Evolutionary conservation across 2,797 vertebrate genomes (phyloP), one percentile per base, ranked within the genome.

Genomic region (Melanotaenia boesemani): DNA sequence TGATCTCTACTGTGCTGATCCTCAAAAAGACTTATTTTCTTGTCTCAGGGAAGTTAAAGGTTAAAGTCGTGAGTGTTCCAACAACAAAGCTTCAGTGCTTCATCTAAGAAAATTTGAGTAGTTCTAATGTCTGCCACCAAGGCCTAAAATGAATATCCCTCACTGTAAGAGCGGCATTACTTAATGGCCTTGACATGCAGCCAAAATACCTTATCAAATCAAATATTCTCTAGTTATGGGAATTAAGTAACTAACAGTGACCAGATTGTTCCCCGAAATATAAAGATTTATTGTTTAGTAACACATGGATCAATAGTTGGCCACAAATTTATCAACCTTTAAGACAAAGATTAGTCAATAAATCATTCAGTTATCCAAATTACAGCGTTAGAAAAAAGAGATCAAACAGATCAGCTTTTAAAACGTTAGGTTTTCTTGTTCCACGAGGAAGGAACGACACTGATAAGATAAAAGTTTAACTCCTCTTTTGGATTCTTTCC

Each of bases 41-140:
- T 34, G 22, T 56, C 0, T 18, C 7, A 4, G 64, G 1, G 50
- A 68, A 67, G 61, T 72, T 65, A 73, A 24, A 73, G 62, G 62
- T 70, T 26, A 48, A 36, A 56, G 58, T 67, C 24, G 34, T 63
- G 26, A n/a, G 52, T 26, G 22, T 26, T 54, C 52, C 11, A 46
- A 22, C 24, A 20, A 22, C 6, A 30, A 16, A 30, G 24, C 22
- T 15, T 60, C 30, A 18, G 28, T 9, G 20, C 9, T 11, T 52
- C 20, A 0, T 26, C 4, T 13, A 10, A 12, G 11, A 24, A 54
- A 22, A 54, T 54, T 54, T 5, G 12, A 13, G 52, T 54, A 24
- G 11, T 11, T 54, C 52, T 24, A 24, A 15, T 26, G 2, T 24
- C 12, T 55, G 52, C 12, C 5, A 26, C 11, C 12, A 13, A 6